Evolutionary conservation across 2,797 vertebrate species (phyloP).

Genomic region (Xiphophorus birchmanni): DNA sequence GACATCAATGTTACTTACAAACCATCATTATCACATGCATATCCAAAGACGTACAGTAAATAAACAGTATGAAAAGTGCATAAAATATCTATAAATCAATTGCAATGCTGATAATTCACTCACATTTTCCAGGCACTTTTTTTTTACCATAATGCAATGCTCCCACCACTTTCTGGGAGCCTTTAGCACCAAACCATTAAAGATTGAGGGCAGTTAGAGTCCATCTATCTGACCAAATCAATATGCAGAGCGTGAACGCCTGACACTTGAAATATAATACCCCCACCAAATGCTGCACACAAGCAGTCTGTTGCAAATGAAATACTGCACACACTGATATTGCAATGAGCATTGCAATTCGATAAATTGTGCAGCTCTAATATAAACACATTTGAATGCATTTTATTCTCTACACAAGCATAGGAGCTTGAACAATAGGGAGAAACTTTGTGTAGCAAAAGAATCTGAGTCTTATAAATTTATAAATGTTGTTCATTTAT

Average conservation of each 20-base stretch:
- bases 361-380: neutral
- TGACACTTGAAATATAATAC: slow-evolving; percentile 4
- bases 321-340: neutral
- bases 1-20: neutral
- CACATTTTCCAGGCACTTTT: neutral
- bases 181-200: neutral
- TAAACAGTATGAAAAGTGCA: neutral
- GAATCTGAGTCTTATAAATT: neutral
- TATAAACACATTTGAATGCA: neutral
- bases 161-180: neutral
- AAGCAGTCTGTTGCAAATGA: neutral
- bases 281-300: neutral
- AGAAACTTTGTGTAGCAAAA: neutral
- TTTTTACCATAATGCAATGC: neutral
- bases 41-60: neutral
- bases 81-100: slow-evolving; percentile 2
- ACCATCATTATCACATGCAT: neutral
- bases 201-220: neutral
- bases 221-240: neutral
- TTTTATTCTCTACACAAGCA: neutral
- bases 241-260: neutral
- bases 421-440: neutral
- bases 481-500: neutral
- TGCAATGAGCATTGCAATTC: neutral
- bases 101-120: neutral